A percentile compares a stretch with the other conserved stretches of the same genome.
These are phyloP conservation scores for Uloborus diversus DNA, from an alignment of 1,140 invertebrate genomes.

Conservation along the genomic window DNA sequence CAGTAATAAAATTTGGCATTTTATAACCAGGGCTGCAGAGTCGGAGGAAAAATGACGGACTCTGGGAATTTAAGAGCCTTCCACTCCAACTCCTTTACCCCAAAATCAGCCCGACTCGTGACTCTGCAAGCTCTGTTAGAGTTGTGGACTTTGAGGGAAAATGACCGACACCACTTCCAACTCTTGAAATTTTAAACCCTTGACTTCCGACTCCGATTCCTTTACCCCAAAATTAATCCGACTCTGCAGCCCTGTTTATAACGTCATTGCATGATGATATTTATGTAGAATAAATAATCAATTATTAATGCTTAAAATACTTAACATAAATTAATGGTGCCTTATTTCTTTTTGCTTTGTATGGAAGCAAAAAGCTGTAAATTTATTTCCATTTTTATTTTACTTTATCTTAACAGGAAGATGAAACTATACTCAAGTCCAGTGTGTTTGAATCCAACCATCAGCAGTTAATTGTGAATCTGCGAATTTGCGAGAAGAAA, in stretches of 20 bases:
- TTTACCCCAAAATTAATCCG: background rate
- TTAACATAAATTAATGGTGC: background rate
- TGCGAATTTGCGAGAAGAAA: slow-evolving; percentile 74
- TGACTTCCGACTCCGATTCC: too few species aligned
- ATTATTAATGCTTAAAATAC: background rate
- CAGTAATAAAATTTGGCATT: too few species aligned
- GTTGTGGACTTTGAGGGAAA: too few species aligned
- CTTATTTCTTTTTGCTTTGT: background rate
- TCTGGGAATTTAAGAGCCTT: too few species aligned
- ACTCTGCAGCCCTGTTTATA: background rate
- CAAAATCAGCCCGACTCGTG: too few species aligned
- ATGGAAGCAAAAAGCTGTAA: background rate
- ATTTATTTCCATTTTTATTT: slow-evolving; percentile 18
- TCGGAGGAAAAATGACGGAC: too few species aligned
- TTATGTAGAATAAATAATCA: background rate
- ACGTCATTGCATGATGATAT: background rate
- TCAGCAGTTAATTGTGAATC: slow-evolving; percentile 68
- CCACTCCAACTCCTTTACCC: too few species aligned
- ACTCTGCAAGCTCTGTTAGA: too few species aligned
- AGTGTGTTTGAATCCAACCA: slow-evolving; percentile 64
- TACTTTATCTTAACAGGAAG: slow-evolving; percentile 65
- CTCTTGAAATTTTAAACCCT: too few species aligned
- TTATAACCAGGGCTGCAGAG: too few species aligned
- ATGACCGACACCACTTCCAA: too few species aligned
- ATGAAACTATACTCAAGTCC: slow-evolving; percentile 66